Evolutionary conservation across 2,888 invertebrate genomes (phyloP), one percentile per base, ranked within the genome.

Genomic region (Eupithecia exiguata): DNA sequence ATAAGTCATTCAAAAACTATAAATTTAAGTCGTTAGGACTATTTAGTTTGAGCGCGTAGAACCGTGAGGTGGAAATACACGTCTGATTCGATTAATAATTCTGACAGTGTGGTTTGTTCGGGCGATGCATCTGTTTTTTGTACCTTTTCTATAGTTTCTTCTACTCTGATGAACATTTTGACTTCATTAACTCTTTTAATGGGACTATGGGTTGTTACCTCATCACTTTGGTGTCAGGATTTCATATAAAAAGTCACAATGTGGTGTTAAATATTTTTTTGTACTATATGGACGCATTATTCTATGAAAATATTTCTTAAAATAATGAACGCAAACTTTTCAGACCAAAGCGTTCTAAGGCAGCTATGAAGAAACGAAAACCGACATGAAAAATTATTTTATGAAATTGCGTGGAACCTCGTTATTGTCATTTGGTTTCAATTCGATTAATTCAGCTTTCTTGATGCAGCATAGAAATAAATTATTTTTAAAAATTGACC

Each of bases 11-110:
- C 66, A 25, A 66, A 66, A 66, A 66, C 71, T 73, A 73, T 77
- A 75, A 78, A 78, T 77, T 74, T 87, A 71, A 82, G 82, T 80
- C 84, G 84, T 86, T 88, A 66, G 83, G 49, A 62, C 78, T 72
- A 80, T 81, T 79, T 78, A 78, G 79, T 69, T 72, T 9, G 65
- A 21, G 81, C 79, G 80, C 80, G 77, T 78, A 80, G 77, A 82
- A 80, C 81, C 81, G 80, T 75, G 83, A 83, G 84, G 81, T 86
- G 84, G 86, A 86, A 86, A 85, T 82, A 81, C 83, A 82, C 85
- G 85, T 84, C 87, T 66, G 84, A 85, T 88, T 88, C 84, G 85
- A 90, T 90, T 89, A 87, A 88, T 87, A 86, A 84, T 85, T 87
- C 85, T 86, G 84, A 85, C 84, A 83, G 84, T 79, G 71, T 77